These are phyloP conservation scores for Gnathonemus longibarbis DNA, from an alignment of 2,113 vertebrate genomes.

Conservation along the genomic window DNA sequence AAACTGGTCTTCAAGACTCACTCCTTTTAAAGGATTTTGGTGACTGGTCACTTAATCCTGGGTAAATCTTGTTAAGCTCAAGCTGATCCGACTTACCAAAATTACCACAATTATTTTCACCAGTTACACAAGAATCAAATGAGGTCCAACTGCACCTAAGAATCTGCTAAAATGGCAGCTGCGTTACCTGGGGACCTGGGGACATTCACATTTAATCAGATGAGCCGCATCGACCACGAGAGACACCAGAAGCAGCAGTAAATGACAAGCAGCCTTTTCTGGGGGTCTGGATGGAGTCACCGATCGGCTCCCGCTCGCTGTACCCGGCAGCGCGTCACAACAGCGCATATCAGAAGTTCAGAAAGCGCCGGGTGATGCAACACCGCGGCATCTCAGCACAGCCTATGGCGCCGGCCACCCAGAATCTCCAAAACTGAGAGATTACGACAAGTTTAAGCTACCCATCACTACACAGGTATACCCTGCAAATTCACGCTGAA, in stretches of 20 bases:
- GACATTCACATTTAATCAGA: neutral
- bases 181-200: neutral
- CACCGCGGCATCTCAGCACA: neutral
- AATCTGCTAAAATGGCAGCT: neutral
- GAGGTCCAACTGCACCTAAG: neutral
- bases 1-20: neutral
- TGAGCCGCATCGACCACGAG: neutral
- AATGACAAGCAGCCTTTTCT: neutral
- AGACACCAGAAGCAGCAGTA: neutral
- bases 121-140: neutral
- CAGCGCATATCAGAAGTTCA: neutral
- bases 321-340: neutral
- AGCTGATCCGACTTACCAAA: neutral
- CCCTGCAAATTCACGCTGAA: neutral
- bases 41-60: neutral
- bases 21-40: neutral
- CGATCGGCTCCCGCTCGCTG: neutral
- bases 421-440: neutral
- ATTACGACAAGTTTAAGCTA: neutral
- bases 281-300: neutral
- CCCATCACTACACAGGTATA: neutral
- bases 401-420: neutral
- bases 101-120: neutral
- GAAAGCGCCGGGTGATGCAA: neutral
- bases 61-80: neutral